Conservation (phyloP, 1,140 invertebrate species). For the Diploscapter pachys region DNA sequence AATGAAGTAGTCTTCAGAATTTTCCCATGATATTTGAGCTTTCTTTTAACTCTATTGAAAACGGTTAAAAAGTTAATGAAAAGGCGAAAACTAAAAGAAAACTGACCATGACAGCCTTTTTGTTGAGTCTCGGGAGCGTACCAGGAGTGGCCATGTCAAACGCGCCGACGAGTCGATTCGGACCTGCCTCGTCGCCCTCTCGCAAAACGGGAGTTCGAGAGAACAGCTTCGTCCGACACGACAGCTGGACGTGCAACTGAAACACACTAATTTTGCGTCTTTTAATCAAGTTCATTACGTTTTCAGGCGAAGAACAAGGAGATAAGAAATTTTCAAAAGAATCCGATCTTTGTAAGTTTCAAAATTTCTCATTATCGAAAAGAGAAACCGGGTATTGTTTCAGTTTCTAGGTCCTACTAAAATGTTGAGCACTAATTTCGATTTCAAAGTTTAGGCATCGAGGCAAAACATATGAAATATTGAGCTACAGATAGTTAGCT, state of each 20-base stretch:
- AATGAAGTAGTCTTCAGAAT: neutral
- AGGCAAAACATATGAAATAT: neutral
- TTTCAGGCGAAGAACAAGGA: neutral
- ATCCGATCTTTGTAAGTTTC: neutral
- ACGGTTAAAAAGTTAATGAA: too few species aligned
- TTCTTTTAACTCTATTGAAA: too few species aligned
- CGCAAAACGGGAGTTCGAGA: constrained; percentile 70
- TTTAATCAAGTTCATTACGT: too few species aligned
- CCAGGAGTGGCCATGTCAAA: constrained; percentile 89
- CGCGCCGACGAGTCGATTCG: constrained; percentile 79
- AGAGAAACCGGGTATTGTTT: neutral
- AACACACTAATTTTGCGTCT: neutral
- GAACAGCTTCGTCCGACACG: constrained; percentile 81
- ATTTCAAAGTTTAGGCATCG: neutral
- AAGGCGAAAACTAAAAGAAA: neutral
- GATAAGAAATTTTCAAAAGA: neutral
- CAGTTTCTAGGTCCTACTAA: neutral
- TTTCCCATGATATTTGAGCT: neutral
- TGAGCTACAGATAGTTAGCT: neutral
- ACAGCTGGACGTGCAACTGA: constrained; percentile 87
- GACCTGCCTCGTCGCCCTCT: constrained; percentile 70
- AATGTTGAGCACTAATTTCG: neutral
- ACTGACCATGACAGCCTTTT: constrained; percentile 76
- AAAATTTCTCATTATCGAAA: too few species aligned
- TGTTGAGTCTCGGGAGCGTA: constrained; percentile 82